A percentile compares a stretch with the other conserved stretches of the same genome.
These are phyloP conservation scores for Eristalinus aeneus DNA, from an alignment of 2,888 invertebrate species.

Conservation along the genomic window DNA sequence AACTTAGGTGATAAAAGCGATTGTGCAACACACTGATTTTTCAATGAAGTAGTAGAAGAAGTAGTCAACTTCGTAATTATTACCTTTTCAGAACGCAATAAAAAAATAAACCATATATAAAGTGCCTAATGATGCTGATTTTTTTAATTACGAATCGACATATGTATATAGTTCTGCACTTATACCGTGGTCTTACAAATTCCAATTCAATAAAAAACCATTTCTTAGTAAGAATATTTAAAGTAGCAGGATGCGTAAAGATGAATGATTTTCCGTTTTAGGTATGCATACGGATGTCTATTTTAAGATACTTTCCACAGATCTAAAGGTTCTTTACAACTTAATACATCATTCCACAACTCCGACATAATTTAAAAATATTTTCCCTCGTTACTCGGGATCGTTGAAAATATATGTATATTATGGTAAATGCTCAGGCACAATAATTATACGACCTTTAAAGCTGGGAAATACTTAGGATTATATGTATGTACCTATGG, in stretches of 20 bases:
- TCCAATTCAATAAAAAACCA: not conserved
- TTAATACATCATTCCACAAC: too few species aligned
- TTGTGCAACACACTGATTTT: not conserved
- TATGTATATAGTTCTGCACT: not conserved
- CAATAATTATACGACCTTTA: not conserved
- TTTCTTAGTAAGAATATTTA: not conserved
- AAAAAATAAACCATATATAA: not conserved
- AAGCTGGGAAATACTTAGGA: not conserved
- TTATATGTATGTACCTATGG: not conserved
- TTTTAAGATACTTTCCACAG: too few species aligned
- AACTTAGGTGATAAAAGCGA: not conserved
- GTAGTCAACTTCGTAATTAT: not conserved
- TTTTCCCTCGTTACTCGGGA: too few species aligned
- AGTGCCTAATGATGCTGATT: not conserved
- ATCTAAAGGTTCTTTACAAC: too few species aligned
- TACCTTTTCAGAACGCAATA: not conserved
- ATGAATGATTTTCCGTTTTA: not conserved
- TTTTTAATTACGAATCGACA: not conserved
- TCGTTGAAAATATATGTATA: too few species aligned
- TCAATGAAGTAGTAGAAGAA: not conserved
- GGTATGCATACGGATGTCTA: not conserved
- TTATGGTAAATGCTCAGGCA: not conserved
- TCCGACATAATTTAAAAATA: too few species aligned
- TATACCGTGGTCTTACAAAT: not conserved
- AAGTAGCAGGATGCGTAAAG: not conserved